Evolutionary conservation across 2,113 vertebrate species (phyloP).

Genomic region (Lagopus leucura): DNA sequence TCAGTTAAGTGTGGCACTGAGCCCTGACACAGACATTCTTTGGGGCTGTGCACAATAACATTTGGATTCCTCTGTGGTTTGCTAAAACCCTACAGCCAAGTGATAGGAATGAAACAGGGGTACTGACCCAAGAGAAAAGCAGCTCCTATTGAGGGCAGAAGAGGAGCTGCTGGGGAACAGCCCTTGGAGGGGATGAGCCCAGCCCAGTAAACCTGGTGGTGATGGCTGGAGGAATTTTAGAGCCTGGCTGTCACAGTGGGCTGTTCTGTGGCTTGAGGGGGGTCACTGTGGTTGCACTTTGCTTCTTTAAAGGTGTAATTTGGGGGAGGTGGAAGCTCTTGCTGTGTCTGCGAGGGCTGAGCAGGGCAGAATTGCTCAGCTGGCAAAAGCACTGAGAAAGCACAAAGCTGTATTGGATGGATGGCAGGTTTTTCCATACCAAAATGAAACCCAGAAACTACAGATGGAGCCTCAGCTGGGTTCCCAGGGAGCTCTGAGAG

Average conservation of each 20-base stretch:
- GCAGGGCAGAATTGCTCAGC: not conserved
- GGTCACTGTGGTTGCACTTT: not conserved
- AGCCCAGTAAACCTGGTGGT: not conserved
- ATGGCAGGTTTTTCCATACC: conserved; percentile 10
- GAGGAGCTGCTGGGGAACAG: not conserved
- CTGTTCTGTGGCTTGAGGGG: not conserved
- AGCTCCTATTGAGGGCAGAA: not conserved
- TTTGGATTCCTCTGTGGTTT: not conserved
- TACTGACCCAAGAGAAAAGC: not conserved
- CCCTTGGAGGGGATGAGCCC: not conserved
- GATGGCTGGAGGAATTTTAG: not conserved
- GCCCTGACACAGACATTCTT: rapidly evolving
- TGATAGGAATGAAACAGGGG: not conserved
- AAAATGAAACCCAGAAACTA: conserved; percentile 22
- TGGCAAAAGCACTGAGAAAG: not conserved
- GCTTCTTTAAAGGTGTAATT: not conserved
- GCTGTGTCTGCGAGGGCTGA: not conserved
- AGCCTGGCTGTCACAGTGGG: not conserved
- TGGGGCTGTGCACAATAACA: not conserved
- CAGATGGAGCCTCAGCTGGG: conserved; percentile 44
- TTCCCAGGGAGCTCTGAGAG: conserved; percentile 24
- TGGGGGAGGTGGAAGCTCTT: not conserved
- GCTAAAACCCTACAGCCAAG: not conserved
- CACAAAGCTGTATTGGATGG: not conserved
- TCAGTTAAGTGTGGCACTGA: not conserved